phyloP scores from a whole-genome alignment of 1,140 invertebrate species.

The Magallana gigas region DNA sequence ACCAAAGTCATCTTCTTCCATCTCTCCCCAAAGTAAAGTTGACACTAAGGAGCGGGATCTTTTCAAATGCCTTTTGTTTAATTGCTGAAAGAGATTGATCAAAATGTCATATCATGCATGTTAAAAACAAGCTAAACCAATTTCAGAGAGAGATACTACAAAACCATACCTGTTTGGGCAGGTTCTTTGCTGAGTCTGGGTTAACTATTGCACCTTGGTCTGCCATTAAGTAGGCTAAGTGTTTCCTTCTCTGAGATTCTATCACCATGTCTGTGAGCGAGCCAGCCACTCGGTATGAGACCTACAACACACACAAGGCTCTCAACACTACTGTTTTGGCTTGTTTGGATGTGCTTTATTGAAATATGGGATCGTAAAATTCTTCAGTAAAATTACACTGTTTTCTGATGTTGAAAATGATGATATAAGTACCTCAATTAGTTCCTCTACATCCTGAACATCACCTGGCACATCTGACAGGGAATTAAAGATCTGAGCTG shows the following conservation, averaged over 20 bases:
- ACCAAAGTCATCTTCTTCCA: slow-evolving; percentile 85
- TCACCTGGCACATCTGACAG: slow-evolving; percentile 96
- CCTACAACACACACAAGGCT: slow-evolving; percentile 63
- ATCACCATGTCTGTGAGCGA: slow-evolving; percentile 91
- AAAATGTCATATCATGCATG: too few species aligned
- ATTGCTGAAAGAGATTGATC: slow-evolving; percentile 75
- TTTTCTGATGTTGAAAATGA: too few species aligned
- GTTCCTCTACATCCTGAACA: slow-evolving; percentile 92
- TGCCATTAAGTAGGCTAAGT: slow-evolving; percentile 97
- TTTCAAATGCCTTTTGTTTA: slow-evolving; percentile 89
- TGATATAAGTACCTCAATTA: slow-evolving; percentile 83
- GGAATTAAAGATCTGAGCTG: slow-evolving; percentile 97
- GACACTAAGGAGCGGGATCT: slow-evolving; percentile 94
- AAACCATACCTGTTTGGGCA: slow-evolving; percentile 83
- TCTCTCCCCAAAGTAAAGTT: slow-evolving; percentile 91
- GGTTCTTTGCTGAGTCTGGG: slow-evolving; percentile 91
- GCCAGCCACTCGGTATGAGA: slow-evolving; percentile 75
- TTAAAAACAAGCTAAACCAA: too few species aligned
- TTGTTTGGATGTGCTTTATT: too few species aligned
- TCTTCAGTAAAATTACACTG: too few species aligned
- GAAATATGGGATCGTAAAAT: too few species aligned
- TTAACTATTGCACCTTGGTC: slow-evolving; percentile 96
- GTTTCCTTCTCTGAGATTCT: slow-evolving; percentile 93
- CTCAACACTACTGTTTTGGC: too few species aligned
- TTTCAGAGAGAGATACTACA: too few species aligned